Evolutionary conservation across 1,140 invertebrate species (phyloP).

Genomic region (Cherax quadricarinatus): DNA sequence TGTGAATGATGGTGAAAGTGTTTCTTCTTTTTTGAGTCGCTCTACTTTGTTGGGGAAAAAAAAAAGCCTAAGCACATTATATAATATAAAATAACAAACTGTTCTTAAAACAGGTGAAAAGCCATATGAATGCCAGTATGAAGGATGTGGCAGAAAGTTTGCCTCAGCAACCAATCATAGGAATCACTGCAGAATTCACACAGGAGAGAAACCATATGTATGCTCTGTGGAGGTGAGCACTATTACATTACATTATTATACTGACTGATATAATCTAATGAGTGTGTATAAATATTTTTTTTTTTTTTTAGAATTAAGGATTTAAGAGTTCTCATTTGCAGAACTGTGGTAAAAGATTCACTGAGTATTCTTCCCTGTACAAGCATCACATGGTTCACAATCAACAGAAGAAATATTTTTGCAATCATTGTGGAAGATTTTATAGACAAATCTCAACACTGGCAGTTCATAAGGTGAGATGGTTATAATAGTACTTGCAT

Average conservation of each 20-base stretch:
- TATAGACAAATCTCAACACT: constrained; percentile 83
- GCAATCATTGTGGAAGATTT: constrained; percentile 80
- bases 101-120: constrained; percentile 67
- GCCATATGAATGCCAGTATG: constrained; percentile 67
- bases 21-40: too few relatives aligned
- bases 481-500: background rate
- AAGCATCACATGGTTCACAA: constrained; percentile 85
- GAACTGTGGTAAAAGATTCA: constrained; percentile 84
- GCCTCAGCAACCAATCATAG: constrained; percentile 85
- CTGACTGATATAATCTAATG: background rate
- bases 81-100: too few relatives aligned
- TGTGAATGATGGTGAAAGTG: too few relatives aligned
- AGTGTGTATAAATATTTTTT: too few relatives aligned
- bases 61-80: too few relatives aligned
- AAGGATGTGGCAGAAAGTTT: constrained; percentile 76
- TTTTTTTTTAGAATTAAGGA: background rate
- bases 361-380: constrained; percentile 86
- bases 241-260: background rate
- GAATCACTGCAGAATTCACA: constrained; percentile 77
- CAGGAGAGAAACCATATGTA: constrained; percentile 74
- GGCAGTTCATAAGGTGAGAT: constrained; percentile 79
- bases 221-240: constrained; percentile 76
- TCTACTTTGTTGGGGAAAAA: too few relatives aligned
- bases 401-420: constrained; percentile 81
- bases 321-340: constrained; percentile 74